A percentile compares a stretch with the other conserved stretches of the same genome.
Evolutionary conservation across 1,140 invertebrate genomes (phyloP).

Genomic region (Mercenaria mercenaria): DNA sequence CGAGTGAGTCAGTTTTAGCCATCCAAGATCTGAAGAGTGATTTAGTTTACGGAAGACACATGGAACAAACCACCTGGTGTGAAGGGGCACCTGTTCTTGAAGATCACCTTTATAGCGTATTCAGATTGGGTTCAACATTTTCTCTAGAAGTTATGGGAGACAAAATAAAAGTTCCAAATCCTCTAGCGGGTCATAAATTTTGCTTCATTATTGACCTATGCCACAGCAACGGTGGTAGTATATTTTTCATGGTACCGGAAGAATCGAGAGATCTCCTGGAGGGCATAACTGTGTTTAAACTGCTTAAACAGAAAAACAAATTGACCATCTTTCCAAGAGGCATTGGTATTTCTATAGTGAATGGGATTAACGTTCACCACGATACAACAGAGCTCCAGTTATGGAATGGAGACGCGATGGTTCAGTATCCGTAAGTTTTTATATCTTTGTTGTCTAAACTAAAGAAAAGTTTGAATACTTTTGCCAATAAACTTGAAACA

Average conservation of each 20-base stretch:
- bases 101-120: conserved; percentile 12
- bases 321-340: neutral
- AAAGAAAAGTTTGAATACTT: too few species aligned
- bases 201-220: conserved; percentile 35
- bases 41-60: conserved; percentile 26
- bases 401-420: conserved; percentile 41
- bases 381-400: neutral
- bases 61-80: neutral
- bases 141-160: neutral
- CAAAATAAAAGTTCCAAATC: neutral
- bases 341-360: conserved; percentile 22
- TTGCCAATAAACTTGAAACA: too few species aligned
- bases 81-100: conserved; percentile 16
- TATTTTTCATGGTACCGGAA: conserved; percentile 43
- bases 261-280: neutral
- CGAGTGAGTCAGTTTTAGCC: neutral
- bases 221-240: neutral
- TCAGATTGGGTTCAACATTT: conserved; percentile 27
- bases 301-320: neutral
- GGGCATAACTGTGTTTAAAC: conserved; percentile 5
- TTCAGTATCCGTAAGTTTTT: conserved; percentile 30
- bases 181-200: neutral
- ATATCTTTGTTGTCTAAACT: too few species aligned
- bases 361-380: conserved; percentile 4
- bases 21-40: conserved; percentile 7